phyloP scores from a whole-genome alignment of 2,113 vertebrate genomes.

The Dromiciops gliroides region DNA sequence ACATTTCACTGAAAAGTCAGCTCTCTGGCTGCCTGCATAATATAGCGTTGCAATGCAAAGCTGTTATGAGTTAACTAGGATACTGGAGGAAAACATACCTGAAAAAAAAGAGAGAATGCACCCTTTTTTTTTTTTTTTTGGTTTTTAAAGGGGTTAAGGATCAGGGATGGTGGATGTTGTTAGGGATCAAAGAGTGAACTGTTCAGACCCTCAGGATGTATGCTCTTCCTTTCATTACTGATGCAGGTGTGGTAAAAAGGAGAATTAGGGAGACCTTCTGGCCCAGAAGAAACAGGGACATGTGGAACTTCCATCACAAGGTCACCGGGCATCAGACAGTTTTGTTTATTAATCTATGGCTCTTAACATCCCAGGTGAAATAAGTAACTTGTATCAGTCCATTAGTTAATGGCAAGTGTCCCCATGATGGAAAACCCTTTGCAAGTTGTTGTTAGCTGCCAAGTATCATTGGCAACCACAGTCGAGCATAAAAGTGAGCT shows the following conservation, averaged over 20 bases:
- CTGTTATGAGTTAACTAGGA: too few relatives aligned
- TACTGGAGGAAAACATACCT: accelerated
- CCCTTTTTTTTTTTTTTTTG: accelerated
- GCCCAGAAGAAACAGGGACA: not conserved
- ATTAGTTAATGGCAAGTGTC: not conserved
- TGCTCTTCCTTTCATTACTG: not conserved
- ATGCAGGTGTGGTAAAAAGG: not conserved
- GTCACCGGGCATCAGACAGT: not conserved
- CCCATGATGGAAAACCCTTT: not conserved
- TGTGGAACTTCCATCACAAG: not conserved
- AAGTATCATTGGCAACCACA: not conserved
- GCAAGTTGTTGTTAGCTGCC: not conserved
- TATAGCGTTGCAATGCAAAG: not conserved
- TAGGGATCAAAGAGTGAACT: not conserved
- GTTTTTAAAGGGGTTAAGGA: not conserved
- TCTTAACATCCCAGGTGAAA: not conserved
- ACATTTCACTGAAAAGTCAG: not conserved
- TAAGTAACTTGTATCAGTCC: not conserved
- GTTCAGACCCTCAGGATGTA: not conserved
- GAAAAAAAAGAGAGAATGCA: not conserved
- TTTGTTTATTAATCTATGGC: accelerated
- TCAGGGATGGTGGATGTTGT: not conserved
- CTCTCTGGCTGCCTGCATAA: not conserved
- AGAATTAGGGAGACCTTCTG: not conserved
- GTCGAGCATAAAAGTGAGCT: not conserved